Evolutionary conservation across 2,797 vertebrate genomes (phyloP), one percentile per base, ranked within the genome.

Genomic region (Philypnodon macrostomus): DNA sequence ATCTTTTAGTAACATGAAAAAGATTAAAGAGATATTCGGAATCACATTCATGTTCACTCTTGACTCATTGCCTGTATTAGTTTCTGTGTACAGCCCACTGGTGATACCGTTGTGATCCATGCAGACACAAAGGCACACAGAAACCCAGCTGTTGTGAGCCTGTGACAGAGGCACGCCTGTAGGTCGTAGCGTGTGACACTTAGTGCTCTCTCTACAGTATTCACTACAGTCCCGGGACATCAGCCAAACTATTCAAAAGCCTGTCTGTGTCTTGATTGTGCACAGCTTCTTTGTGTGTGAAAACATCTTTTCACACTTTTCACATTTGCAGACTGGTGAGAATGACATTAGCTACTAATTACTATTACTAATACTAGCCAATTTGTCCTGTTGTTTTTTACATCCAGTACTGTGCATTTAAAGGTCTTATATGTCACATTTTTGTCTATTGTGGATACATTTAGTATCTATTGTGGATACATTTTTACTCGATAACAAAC

Each of bases 181-280:
- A n/a, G n/a, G 57, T 80, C 67, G 63, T 77, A 69, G 81, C 77
- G 76, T 86, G 84, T 85, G 81, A 81, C 79, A 75, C 67, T 77
- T 71, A 62, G 79, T 52, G 80, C 81, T 83, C 78, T 75, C 81
- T 73, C 81, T 79, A 53, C 77, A 48, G 66, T 29, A 58, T 56
- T 45, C 67, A 63, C 70, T 67, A 63, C 68, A 50, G 70, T 63
- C 58, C 41, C 57, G 58, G 73, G 75, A 62, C 52, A 17, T 12
- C 46, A 37, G 83, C 77, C 83, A 76, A 53, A 52, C 51, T 53
- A 78, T 60, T 81, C 73, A 80, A 77, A 75, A 68, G 82, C 56
- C 42, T 66, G 72, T 79, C 74, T 85, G 81, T 82, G 73, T 80
- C 68, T 47, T 76, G 82, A 85, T 61, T 79, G 79, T 80, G 79